Evolutionary conservation across 2,797 vertebrate genomes (phyloP).

Genomic region (Sebastiscus albofasciatus): DNA sequence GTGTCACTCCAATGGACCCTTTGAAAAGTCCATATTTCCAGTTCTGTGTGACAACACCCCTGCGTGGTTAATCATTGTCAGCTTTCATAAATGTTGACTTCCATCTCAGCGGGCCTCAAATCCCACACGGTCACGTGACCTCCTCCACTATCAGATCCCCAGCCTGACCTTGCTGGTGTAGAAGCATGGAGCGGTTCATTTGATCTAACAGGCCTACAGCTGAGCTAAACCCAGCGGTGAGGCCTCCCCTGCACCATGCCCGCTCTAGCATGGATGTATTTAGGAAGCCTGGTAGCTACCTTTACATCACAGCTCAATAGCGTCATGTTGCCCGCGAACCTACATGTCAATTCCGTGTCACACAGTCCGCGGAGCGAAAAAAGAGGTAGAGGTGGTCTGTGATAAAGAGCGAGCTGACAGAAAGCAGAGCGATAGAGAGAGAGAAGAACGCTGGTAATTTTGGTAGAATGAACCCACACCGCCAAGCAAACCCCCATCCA

Average conservation of each 20-base stretch:
- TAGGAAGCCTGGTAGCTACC: conserved; percentile 76
- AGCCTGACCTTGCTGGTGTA: conserved; percentile 77
- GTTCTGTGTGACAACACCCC: conserved; percentile 61
- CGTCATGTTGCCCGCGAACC: conserved; percentile 74
- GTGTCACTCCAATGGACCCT: conserved; percentile 45
- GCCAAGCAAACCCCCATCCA: conserved; percentile 39
- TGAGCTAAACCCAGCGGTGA: conserved; percentile 60
- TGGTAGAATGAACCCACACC: conserved; percentile 57
- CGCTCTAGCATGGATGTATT: conserved; percentile 74
- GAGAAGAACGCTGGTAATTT: conserved; percentile 60
- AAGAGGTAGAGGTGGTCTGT: conserved; percentile 71
- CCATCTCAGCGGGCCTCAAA: conserved; percentile 74
- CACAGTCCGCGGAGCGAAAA: conserved; percentile 75
- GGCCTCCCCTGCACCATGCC: conserved; percentile 58
- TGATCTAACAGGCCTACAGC: conserved; percentile 81
- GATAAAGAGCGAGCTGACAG: conserved; percentile 75
- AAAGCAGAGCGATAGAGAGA: conserved; percentile 60
- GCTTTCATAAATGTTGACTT: conserved; percentile 73
- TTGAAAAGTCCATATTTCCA: conserved; percentile 59
- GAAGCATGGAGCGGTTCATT: conserved; percentile 74
- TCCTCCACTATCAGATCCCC: conserved; percentile 64
- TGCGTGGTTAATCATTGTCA: conserved; percentile 78
- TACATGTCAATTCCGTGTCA: conserved; percentile 81
- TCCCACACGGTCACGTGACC: conserved; percentile 80
- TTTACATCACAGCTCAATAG: conserved; percentile 83